Evolutionary conservation across 2,888 invertebrate genomes (phyloP).

Genomic region (Caenorhabditis sinica): DNA sequence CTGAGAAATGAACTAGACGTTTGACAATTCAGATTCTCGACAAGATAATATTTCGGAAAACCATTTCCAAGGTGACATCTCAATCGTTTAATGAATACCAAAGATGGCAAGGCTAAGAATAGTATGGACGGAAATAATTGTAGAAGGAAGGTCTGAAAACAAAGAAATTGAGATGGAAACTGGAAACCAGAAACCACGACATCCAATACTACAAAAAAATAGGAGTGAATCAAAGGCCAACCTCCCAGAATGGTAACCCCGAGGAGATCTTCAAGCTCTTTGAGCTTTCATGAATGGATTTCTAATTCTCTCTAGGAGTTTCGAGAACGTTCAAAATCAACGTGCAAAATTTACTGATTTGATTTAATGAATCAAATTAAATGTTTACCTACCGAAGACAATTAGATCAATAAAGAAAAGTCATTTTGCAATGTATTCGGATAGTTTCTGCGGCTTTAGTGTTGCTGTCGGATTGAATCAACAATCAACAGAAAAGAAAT

Average conservation of each 20-base stretch:
- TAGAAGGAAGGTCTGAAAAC: neutral
- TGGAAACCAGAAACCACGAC: neutral
- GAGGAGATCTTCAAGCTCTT: neutral
- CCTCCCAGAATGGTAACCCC: too few relatives aligned
- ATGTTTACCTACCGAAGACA: slow-evolving; percentile 43
- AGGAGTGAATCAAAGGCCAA: neutral
- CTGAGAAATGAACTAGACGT: neutral
- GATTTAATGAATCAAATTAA: slow-evolving; percentile 32
- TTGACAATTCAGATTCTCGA: slow-evolving; percentile 3
- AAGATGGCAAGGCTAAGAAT: neutral
- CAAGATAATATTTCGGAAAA: neutral
- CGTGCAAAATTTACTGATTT: too few relatives aligned
- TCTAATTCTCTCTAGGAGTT: neutral
- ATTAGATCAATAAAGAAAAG: slow-evolving; percentile 50
- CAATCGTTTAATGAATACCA: neutral
- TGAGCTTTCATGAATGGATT: neutral
- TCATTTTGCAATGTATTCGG: slow-evolving; percentile 42
- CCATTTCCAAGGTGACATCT: neutral
- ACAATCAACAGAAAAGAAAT: slow-evolving; percentile 47
- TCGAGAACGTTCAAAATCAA: slow-evolving; percentile 2
- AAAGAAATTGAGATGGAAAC: neutral
- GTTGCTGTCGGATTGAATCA: slow-evolving; percentile 59
- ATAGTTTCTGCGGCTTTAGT: slow-evolving; percentile 51
- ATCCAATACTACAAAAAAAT: neutral
- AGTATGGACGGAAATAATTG: neutral